A percentile compares a stretch with the other conserved stretches of the same genome.
phyloP scores from a whole-genome alignment of 2,113 vertebrate genomes.

The Thymallus thymallus region DNA sequence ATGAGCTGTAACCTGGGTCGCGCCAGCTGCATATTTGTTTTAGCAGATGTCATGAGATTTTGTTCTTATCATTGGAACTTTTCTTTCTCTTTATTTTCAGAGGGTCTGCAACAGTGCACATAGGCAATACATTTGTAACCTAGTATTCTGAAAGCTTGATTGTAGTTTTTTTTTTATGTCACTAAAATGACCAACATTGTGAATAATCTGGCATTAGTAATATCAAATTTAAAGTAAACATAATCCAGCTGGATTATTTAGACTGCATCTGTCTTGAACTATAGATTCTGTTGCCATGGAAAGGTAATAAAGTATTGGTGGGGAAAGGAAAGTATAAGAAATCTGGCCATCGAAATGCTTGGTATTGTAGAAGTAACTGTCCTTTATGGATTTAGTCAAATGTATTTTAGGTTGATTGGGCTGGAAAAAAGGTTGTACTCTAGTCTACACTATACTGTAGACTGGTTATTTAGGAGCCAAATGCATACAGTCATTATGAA shows the following conservation, averaged over 20 bases:
- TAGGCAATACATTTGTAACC: slow-evolving; percentile 45
- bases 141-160: slow-evolving; percentile 39
- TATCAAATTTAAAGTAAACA: slow-evolving; percentile 45
- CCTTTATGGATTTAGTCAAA: neutral
- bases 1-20: neutral
- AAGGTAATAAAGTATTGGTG: slow-evolving; percentile 54
- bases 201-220: slow-evolving; percentile 58
- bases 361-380: slow-evolving; percentile 3
- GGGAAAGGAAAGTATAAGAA: slow-evolving; percentile 20
- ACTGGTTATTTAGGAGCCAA: slow-evolving; percentile 25
- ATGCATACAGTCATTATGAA: slow-evolving; percentile 32
- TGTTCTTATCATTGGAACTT: slow-evolving; percentile 15
- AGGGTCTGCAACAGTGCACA: slow-evolving; percentile 40
- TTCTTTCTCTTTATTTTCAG: slow-evolving; percentile 26
- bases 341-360: slow-evolving; percentile 27
- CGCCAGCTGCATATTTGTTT: neutral
- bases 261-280: slow-evolving; percentile 26
- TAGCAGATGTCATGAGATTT: slow-evolving; percentile 34
- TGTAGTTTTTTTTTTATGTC: slow-evolving; percentile 50
- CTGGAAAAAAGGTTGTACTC: neutral
- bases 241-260: slow-evolving; percentile 57
- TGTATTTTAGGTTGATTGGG: neutral
- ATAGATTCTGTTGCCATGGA: slow-evolving; percentile 58
- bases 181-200: slow-evolving; percentile 57
- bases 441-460: neutral